Percentiles rank a stretch among this genome's conserved stretches.
Conservation (phyloP, 2,888 invertebrate genomes). For the Troilus luridus region DNA sequence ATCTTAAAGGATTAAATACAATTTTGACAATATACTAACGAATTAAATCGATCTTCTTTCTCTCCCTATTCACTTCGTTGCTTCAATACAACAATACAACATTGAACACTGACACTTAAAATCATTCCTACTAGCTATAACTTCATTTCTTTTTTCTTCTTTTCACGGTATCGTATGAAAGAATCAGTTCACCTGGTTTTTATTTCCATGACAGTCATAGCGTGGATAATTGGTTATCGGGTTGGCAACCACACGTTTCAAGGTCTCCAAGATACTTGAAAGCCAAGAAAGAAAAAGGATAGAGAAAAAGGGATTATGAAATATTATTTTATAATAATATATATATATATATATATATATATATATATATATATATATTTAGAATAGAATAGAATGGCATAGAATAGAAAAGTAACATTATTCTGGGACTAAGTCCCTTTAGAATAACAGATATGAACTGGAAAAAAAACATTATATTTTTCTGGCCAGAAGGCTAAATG, state of each 20-base stretch:
- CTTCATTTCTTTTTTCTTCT: neutral
- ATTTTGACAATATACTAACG: no score
- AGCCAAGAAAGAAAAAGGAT: neutral
- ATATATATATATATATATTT: no score
- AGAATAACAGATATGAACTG: no score
- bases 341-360: no score
- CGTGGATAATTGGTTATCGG: constrained; percentile 33
- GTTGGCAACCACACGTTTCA: neutral
- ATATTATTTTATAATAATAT: no score
- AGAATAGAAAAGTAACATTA: no score
- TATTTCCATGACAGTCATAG: neutral
- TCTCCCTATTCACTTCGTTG: neutral
- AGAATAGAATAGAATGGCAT: no score
- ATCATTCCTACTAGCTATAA: neutral
- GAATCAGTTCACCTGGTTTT: neutral
- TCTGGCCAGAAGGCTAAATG: no score
- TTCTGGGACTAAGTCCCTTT: no score
- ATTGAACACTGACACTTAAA: neutral
- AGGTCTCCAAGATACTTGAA: neutral
- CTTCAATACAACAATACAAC: neutral
- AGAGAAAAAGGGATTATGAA: neutral
- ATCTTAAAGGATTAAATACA: no score
- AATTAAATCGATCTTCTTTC: no score
- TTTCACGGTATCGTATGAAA: neutral
- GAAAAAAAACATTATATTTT: no score